Conservation (phyloP, 2,888 invertebrate species). For the Sinelater perroti region DNA sequence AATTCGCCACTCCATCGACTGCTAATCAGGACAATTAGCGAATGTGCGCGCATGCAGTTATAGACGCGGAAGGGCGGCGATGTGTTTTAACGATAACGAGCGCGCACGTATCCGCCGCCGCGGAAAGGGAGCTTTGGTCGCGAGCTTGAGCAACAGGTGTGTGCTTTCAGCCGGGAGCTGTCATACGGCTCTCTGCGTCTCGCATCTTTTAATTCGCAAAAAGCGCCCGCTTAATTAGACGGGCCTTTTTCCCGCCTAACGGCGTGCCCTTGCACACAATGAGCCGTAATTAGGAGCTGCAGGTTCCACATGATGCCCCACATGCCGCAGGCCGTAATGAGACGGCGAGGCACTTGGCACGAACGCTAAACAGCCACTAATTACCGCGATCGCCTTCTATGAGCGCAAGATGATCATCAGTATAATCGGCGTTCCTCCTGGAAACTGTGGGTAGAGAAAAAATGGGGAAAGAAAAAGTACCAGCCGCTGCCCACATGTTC, state of each 20-base stretch:
- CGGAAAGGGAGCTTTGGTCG: slow-evolving; percentile 46
- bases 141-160: slow-evolving; percentile 42
- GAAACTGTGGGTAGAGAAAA: no score
- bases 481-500: no score
- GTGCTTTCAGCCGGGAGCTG: slow-evolving; percentile 37
- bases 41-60: slow-evolving; percentile 28
- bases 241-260: slow-evolving; percentile 26
- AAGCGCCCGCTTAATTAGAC: slow-evolving; percentile 30
- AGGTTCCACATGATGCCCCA: background rate
- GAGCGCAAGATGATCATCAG: no score
- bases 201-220: slow-evolving; percentile 31
- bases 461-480: no score
- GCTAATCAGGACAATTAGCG: slow-evolving; percentile 26
- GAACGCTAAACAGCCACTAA: no score
- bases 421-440: no score
- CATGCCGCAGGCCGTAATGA: no score
- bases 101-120: slow-evolving; percentile 47
- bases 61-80: slow-evolving; percentile 31
- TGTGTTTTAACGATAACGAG: slow-evolving; percentile 43
- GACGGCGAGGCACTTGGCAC: no score
- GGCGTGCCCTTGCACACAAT: slow-evolving; percentile 17
- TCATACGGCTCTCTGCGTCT: slow-evolving; percentile 26
- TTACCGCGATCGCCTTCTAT: no score
- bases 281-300: slow-evolving; percentile 17
- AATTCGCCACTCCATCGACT: slow-evolving; percentile 7